Evolutionary conservation across 2,888 invertebrate species (phyloP).

Genomic region (Pseudeuparius sepicola): DNA sequence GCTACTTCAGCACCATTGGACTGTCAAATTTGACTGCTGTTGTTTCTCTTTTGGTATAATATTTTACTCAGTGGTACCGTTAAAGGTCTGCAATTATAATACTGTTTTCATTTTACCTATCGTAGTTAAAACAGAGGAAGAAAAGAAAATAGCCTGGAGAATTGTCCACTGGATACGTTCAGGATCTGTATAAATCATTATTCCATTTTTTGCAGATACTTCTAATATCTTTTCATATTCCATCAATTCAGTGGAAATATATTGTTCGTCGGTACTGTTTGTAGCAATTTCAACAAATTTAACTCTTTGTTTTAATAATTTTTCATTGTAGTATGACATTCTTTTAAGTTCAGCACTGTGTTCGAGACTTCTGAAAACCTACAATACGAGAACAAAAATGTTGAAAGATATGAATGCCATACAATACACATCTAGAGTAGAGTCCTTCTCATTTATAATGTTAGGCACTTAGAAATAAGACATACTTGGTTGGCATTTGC

Average conservation of each 20-base stretch:
- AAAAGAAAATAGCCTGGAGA: conserved; percentile 78
- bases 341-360: conserved; percentile 65
- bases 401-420: too few species aligned
- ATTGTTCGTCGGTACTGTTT: conserved; percentile 40
- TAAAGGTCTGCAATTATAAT: too few species aligned
- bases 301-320: conserved; percentile 43
- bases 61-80: too few species aligned
- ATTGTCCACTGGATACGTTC: conserved; percentile 63
- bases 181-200: conserved; percentile 28
- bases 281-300: conserved; percentile 50
- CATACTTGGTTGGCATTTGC: too few species aligned
- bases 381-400: conserved; percentile 25
- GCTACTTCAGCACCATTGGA: too few species aligned
- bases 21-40: too few species aligned
- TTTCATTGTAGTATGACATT: conserved; percentile 40
- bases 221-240: conserved; percentile 40
- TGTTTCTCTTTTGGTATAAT: too few species aligned
- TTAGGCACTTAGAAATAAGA: too few species aligned
- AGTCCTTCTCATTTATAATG: too few species aligned
- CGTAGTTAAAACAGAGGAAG: conserved; percentile 83
- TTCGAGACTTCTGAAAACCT: conserved; percentile 73
- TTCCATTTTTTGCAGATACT: too few species aligned
- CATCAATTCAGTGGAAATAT: conserved; percentile 45
- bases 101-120: conserved; percentile 58
- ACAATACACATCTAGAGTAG: too few species aligned